Evolutionary conservation across 53 echinoderm and acorn worm species (phyloP).

Genomic region (Actinopyga echinites): DNA sequence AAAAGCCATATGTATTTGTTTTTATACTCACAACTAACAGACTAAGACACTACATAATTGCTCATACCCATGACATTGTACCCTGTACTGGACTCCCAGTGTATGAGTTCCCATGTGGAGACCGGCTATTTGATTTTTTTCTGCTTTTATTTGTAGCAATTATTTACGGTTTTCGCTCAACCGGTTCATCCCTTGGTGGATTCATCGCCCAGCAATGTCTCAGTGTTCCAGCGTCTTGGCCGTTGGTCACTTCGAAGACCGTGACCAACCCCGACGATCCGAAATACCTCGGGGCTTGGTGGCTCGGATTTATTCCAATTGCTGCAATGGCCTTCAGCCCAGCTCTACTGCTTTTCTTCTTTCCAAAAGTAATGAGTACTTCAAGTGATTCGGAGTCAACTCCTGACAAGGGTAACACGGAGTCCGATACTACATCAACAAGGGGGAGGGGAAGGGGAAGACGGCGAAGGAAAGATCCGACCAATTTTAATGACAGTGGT

Average conservation of each 20-base stretch:
- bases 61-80: no score
- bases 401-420: no score
- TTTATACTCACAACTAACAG: no score
- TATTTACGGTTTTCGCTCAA: conserved; percentile 24
- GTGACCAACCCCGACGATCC: conserved; percentile 11
- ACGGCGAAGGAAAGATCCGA: neutral
- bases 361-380: neutral
- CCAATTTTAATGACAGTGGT: neutral
- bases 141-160: neutral
- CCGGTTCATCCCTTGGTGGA: conserved; percentile 7
- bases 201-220: conserved; percentile 28
- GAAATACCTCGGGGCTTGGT: conserved; percentile 5
- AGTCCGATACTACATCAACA: neutral
- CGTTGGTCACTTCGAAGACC: neutral
- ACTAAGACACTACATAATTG: no score
- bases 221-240: conserved; percentile 15
- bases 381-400: no score
- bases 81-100: no score
- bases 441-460: neutral
- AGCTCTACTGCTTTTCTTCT: neutral
- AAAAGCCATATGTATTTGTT: no score
- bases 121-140: no score
- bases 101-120: no score
- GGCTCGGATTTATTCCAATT: conserved; percentile 14
- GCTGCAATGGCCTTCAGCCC: neutral